Evolutionary conservation across 2,797 vertebrate genomes (phyloP).

Genomic region (Acanthopagrus latus): DNA sequence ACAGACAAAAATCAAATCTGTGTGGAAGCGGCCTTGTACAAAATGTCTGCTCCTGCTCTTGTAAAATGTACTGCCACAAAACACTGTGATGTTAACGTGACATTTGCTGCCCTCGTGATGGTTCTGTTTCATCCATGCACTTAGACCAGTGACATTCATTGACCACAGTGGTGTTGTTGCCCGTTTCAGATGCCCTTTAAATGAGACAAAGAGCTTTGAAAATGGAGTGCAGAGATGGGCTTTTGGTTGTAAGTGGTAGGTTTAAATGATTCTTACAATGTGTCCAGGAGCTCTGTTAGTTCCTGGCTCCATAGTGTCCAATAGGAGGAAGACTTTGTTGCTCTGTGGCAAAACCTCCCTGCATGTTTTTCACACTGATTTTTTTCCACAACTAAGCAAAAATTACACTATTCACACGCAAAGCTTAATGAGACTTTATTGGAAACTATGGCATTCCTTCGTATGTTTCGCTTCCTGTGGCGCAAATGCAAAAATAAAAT

Average conservation of each 20-base stretch:
- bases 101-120: slow-evolving; percentile 46
- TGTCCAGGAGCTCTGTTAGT: slow-evolving; percentile 10
- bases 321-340: neutral
- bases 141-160: slow-evolving; percentile 42
- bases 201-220: slow-evolving; percentile 36
- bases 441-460: slow-evolving; percentile 19
- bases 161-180: slow-evolving; percentile 24
- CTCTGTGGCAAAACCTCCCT: neutral
- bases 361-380: slow-evolving; percentile 6
- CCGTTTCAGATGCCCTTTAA: slow-evolving; percentile 23
- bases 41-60: slow-evolving; percentile 37
- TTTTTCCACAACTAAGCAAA: neutral
- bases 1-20: slow-evolving; percentile 25
- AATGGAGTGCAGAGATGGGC: neutral
- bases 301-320: neutral
- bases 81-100: slow-evolving; percentile 32
- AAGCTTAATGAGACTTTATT: slow-evolving; percentile 11
- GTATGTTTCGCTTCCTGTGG: slow-evolving; percentile 25
- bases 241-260: slow-evolving; percentile 6
- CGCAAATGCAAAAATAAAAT: slow-evolving; percentile 41
- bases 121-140: slow-evolving; percentile 58
- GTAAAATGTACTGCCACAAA: slow-evolving; percentile 54
- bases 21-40: neutral
- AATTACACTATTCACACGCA: neutral
- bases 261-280: slow-evolving; percentile 6